Evolutionary conservation across 1,140 invertebrate genomes (phyloP).

Genomic region (Pseudomyrmex gracilis): DNA sequence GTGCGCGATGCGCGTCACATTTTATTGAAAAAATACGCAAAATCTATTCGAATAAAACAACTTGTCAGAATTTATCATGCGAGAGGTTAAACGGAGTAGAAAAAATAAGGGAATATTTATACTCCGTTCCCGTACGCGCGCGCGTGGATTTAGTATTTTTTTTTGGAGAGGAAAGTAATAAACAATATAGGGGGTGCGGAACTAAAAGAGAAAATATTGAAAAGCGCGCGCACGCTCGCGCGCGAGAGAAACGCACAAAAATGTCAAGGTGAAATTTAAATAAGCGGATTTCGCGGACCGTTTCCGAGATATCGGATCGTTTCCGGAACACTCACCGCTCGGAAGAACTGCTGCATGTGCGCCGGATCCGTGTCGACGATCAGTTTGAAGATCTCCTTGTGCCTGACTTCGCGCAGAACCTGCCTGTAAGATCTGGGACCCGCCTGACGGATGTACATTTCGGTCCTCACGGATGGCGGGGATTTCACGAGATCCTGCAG

Average conservation of each 20-base stretch:
- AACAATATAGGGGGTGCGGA: neutral
- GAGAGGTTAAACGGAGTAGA: neutral
- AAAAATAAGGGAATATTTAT: neutral
- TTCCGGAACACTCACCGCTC: slow-evolving; percentile 89
- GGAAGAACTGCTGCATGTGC: slow-evolving; percentile 88
- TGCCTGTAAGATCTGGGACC: slow-evolving; percentile 91
- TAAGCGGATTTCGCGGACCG: neutral
- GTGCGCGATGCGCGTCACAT: neutral
- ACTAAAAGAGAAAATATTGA: neutral
- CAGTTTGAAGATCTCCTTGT: slow-evolving; percentile 93
- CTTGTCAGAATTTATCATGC: slow-evolving; percentile 31
- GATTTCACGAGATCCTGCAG: slow-evolving; percentile 93
- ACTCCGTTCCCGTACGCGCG: neutral
- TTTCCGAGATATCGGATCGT: neutral
- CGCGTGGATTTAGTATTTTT: neutral
- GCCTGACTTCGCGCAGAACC: slow-evolving; percentile 91
- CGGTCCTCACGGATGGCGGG: slow-evolving; percentile 88
- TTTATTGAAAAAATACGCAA: slow-evolving; percentile 35
- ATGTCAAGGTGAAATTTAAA: too few species aligned
- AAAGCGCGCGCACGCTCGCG: too few species aligned
- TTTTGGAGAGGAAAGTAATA: neutral
- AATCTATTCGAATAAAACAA: slow-evolving; percentile 3
- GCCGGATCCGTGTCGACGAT: slow-evolving; percentile 90
- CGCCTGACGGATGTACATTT: slow-evolving; percentile 94
- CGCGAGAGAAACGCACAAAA: too few species aligned